Evolutionary conservation across 2,113 vertebrate species (phyloP).

Genomic region (Hipposideros armiger): DNA sequence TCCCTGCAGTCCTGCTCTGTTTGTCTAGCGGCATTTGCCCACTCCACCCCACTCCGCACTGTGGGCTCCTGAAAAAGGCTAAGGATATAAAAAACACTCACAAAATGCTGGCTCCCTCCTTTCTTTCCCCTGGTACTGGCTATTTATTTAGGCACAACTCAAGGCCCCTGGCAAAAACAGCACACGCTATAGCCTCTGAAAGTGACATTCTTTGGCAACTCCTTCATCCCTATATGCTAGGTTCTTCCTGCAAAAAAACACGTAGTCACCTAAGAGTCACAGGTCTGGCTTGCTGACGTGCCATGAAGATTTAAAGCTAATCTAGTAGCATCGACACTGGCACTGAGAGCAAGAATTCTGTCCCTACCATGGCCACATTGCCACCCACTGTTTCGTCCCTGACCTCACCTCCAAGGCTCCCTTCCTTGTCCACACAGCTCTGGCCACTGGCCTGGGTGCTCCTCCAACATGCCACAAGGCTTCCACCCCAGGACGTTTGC

Average conservation of each 20-base stretch:
- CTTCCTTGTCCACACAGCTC: neutral
- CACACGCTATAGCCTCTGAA: neutral
- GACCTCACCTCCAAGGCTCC: neutral
- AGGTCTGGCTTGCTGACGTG: neutral
- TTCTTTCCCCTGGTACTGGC: no score
- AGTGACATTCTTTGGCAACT: neutral
- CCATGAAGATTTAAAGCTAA: neutral
- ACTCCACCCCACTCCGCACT: constrained; percentile 40
- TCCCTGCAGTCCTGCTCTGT: constrained; percentile 73
- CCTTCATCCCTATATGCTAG: no score
- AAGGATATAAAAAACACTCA: no score
- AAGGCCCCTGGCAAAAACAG: neutral
- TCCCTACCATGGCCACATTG: neutral
- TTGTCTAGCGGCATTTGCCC: constrained; percentile 63
- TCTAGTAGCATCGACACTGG: fast-evolving
- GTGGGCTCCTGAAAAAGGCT: constrained; percentile 69
- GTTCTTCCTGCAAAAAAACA: neutral
- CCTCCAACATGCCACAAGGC: neutral
- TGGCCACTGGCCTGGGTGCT: neutral
- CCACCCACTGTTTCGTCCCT: neutral
- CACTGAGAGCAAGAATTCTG: neutral
- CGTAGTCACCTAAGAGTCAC: neutral
- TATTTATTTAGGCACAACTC: neutral
- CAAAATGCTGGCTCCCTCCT: neutral
- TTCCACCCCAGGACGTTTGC: no score